Percentiles rank a stretch among this genome's conserved stretches.
These are phyloP conservation scores for Phrynocephalus versicolor DNA, from an alignment of 2,113 vertebrate genomes.

Conservation along the genomic window DNA sequence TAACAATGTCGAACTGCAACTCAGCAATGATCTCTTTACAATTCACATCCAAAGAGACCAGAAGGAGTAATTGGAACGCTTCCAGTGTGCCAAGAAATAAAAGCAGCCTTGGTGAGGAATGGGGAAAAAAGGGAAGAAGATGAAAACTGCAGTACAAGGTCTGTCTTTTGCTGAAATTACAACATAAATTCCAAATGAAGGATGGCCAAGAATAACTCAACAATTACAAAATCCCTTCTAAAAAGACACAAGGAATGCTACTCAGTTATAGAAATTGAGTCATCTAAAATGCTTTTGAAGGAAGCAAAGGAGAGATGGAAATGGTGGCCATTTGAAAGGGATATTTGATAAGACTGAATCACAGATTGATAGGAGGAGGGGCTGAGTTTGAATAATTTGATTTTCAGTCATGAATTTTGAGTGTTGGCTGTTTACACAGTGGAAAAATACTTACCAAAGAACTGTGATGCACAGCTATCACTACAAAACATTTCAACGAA, in stretches of 20 bases:
- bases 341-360: constrained; percentile 53
- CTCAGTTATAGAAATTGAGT: constrained; percentile 62
- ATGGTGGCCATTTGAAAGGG: constrained; percentile 49
- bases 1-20: constrained; percentile 78
- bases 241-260: constrained; percentile 59
- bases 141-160: constrained; percentile 77
- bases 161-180: constrained; percentile 78
- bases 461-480: no score
- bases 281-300: constrained; percentile 46
- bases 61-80: constrained; percentile 82
- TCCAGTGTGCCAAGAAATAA: constrained; percentile 79
- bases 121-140: constrained; percentile 51
- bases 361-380: constrained; percentile 46
- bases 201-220: constrained; percentile 76
- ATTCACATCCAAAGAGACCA: constrained; percentile 80
- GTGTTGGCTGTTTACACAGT: constrained; percentile 46
- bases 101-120: constrained; percentile 72
- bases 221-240: constrained; percentile 69
- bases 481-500: not conserved
- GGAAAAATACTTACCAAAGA: constrained; percentile 38
- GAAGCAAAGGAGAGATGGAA: constrained; percentile 27
- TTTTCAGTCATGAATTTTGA: constrained; percentile 50
- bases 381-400: constrained; percentile 51
- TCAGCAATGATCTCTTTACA: constrained; percentile 77
- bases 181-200: constrained; percentile 80